A percentile compares a stretch with the other conserved stretches of the same genome.
These are phyloP conservation scores for Lutjanus argentimaculatus DNA, from an alignment of 2,797 vertebrate species.

Conservation along the genomic window DNA sequence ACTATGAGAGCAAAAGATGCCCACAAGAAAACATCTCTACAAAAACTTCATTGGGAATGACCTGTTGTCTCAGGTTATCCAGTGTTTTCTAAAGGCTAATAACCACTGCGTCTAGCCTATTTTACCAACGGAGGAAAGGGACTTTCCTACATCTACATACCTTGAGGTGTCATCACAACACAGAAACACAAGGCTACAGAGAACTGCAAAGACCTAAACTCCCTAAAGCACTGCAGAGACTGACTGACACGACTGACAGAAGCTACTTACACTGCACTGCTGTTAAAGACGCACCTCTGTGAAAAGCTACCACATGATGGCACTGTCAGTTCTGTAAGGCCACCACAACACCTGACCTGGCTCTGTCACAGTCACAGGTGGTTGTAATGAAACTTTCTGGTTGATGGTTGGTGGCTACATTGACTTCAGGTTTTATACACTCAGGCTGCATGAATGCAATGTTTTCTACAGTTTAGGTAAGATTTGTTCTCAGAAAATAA, in stretches of 20 bases:
- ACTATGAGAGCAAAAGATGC: slow-evolving; percentile 32
- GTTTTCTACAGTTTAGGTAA: slow-evolving; percentile 56
- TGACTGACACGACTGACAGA: slow-evolving; percentile 68
- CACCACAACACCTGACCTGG: slow-evolving; percentile 53
- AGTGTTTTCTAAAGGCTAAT: slow-evolving; percentile 71
- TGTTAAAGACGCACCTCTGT: slow-evolving; percentile 49
- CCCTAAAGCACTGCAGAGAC: slow-evolving; percentile 66
- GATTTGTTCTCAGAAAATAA: slow-evolving; percentile 43
- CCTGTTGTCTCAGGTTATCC: slow-evolving; percentile 66
- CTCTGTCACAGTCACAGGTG: slow-evolving; percentile 53
- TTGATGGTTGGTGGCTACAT: slow-evolving; percentile 53
- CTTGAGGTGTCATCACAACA: slow-evolving; percentile 66
- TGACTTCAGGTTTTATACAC: slow-evolving; percentile 44
- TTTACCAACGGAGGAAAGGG: slow-evolving; percentile 46
- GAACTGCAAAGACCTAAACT: slow-evolving; percentile 69
- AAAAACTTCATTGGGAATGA: slow-evolving; percentile 50
- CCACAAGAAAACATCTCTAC: slow-evolving; percentile 22
- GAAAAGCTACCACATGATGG: slow-evolving; percentile 62
- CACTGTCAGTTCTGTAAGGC: slow-evolving; percentile 72
- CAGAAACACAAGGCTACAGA: slow-evolving; percentile 75
- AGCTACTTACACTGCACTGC: slow-evolving; percentile 73
- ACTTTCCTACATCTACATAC: slow-evolving; percentile 65
- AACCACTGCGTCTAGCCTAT: slow-evolving; percentile 49
- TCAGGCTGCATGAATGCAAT: slow-evolving; percentile 42
- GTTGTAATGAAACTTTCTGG: slow-evolving; percentile 31